Conservation (phyloP, 92 coral and sea anemone species). For the Montipora capitata region DNA sequence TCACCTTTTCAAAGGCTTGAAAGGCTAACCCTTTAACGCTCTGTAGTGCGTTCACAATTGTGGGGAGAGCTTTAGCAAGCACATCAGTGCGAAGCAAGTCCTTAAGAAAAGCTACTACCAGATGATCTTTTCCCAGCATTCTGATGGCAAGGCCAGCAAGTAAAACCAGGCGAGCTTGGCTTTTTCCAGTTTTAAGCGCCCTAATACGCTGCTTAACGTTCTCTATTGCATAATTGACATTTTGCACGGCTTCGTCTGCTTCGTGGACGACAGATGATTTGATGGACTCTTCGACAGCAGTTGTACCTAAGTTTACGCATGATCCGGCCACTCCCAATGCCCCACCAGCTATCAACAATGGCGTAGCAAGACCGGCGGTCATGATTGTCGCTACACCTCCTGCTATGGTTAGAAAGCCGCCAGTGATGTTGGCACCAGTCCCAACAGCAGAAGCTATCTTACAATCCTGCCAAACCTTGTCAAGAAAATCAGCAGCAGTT, state of each 20-base stretch:
- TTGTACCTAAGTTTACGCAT: constrained; percentile 5
- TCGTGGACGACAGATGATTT: constrained; percentile 4
- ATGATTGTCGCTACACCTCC: constrained; percentile 25
- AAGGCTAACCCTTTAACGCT: too few species aligned
- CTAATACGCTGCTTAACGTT: constrained; percentile 8
- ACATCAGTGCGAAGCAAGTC: constrained; percentile 16
- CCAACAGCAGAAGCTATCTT: constrained; percentile 36
- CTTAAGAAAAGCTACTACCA: background rate
- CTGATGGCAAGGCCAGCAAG: constrained; percentile 1
- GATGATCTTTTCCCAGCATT: constrained; percentile 18
- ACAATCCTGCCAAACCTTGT: constrained; percentile 31
- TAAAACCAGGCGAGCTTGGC: background rate
- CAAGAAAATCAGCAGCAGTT: constrained; percentile 16
- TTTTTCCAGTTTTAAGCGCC: constrained; percentile 11
- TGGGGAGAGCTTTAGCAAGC: background rate
- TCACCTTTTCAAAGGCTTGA: too few species aligned
- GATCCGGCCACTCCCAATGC: constrained; percentile 33
- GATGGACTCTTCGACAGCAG: background rate
- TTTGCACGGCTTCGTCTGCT: constrained; percentile 32
- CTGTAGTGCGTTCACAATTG: too few species aligned
- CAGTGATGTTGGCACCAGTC: constrained; percentile 8
- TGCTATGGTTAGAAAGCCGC: constrained; percentile 9
- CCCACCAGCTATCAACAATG: constrained; percentile 10
- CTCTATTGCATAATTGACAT: constrained; percentile 4
- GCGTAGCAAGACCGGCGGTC: constrained; percentile 28